phyloP scores from a whole-genome alignment of 2,888 invertebrate species.

The Gastrophysa polygoni region DNA sequence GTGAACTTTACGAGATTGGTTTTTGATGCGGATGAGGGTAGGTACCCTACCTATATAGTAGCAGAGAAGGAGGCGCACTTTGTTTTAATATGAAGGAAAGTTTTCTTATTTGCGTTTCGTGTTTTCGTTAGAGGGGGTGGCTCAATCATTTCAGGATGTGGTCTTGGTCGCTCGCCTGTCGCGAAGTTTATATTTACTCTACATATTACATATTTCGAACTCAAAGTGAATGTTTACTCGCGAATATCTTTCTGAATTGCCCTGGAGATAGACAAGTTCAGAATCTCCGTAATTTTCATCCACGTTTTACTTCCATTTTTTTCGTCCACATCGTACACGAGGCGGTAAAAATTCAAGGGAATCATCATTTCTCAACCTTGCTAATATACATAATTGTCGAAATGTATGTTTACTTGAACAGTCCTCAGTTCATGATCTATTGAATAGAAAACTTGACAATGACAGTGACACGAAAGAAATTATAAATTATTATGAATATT shows the following conservation, averaged over 20 bases:
- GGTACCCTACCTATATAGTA: too few species aligned
- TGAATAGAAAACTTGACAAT: too few species aligned
- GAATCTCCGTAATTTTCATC: background rate
- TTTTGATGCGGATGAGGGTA: slow-evolving; percentile 12
- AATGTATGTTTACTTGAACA: too few species aligned
- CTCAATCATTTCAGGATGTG: slow-evolving; percentile 13
- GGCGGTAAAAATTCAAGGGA: too few species aligned
- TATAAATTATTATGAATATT: too few species aligned
- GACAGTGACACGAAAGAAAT: too few species aligned
- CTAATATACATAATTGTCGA: too few species aligned
- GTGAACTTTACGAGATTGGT: slow-evolving; percentile 17
- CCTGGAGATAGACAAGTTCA: background rate
- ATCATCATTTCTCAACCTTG: too few species aligned
- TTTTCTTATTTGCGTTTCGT: background rate
- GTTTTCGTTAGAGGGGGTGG: slow-evolving; percentile 1
- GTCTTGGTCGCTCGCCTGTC: slow-evolving; percentile 3
- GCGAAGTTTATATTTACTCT: background rate
- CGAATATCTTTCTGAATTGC: background rate
- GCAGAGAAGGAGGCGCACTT: slow-evolving; percentile 9
- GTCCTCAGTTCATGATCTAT: too few species aligned
- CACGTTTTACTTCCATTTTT: background rate
- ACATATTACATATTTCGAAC: too few species aligned
- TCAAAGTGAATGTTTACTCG: background rate
- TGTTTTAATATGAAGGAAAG: slow-evolving; percentile 16
- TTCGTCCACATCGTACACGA: too few species aligned